Evolutionary conservation across 2,888 invertebrate species (phyloP), one percentile per base, ranked within the genome.

Genomic region (Cosmorhoe ocellata): DNA sequence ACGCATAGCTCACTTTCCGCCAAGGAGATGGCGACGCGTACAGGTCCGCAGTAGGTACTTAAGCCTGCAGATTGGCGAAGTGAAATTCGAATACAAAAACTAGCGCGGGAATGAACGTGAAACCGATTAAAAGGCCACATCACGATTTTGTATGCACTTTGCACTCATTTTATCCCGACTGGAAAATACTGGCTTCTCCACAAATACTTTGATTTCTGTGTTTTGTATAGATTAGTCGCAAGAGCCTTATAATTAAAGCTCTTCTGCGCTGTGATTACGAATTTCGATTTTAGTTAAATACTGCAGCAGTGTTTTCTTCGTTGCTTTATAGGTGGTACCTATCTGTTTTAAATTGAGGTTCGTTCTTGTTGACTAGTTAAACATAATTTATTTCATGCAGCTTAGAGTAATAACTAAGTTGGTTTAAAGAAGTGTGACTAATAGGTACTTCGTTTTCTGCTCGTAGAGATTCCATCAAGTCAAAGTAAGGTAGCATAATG

Each of bases 101-200:
- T 82, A 81, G 79, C 81, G 78, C 84, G 81, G 81, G 81, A 84
- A 84, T 79, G 79, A 86, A 85, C 88, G 88, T 88, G 89, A 79
- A 88, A 89, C 81, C 89, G 90, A 89, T 89, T 90, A 89, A 90
- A 89, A 83, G 82, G 81, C 85, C 84, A 78, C 90, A 90, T 89
- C 90, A 90, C 90, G 90, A 89, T 88, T 89, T 80, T 84, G 86
- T 87, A 86, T 90, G 88, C 90, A 86, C 88, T 90, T 88, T 90
- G 90, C 87, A 89, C 88, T 88, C 82, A 81, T 81, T 85, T 72
- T 81, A 83, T 82, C 74, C 81, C 71, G 72, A 72, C 76, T 72
- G 71, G 73, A 78, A 73, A 77, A 77, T 65, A 74, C 73, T 62
- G 75, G 74, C 73, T 75, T 69, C 73, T 79, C 70, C 71, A 70